phyloP scores from a whole-genome alignment of 2,113 vertebrate genomes.

The Calcarius ornatus region DNA sequence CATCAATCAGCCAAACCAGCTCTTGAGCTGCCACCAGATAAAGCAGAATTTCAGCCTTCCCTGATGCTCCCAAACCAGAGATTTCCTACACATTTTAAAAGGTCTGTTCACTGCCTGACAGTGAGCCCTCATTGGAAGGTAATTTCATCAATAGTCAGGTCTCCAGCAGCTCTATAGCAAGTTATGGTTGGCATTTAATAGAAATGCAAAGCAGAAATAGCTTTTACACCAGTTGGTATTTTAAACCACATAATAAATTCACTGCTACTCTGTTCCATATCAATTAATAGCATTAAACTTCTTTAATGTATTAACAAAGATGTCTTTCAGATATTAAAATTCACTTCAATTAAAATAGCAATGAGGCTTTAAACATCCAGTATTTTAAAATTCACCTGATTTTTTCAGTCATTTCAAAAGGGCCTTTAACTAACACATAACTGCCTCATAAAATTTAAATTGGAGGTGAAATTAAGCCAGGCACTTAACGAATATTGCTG shows the following conservation, averaged over 20 bases:
- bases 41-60: not conserved
- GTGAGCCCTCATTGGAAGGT: not conserved
- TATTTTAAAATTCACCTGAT: slow-evolving; percentile 53
- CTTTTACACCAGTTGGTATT: slow-evolving; percentile 59
- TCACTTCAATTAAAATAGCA: slow-evolving; percentile 59
- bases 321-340: slow-evolving; percentile 53
- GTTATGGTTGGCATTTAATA: slow-evolving; percentile 65
- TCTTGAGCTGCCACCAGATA: not conserved
- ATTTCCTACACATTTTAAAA: not conserved
- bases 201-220: slow-evolving; percentile 56
- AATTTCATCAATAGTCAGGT: slow-evolving; percentile 42
- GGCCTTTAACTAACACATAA: slow-evolving; percentile 28
- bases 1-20: not conserved
- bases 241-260: slow-evolving; percentile 66
- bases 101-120: not conserved
- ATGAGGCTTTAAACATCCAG: slow-evolving; percentile 27
- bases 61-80: not conserved
- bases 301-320: slow-evolving; percentile 57
- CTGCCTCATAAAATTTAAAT: slow-evolving; percentile 40
- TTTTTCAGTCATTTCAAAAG: slow-evolving; percentile 24
- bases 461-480: not conserved
- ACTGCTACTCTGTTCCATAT: slow-evolving; percentile 60
- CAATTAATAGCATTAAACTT: slow-evolving; percentile 71
- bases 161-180: slow-evolving; percentile 23
- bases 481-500: not conserved